Evolutionary conservation across 2,113 vertebrate genomes (phyloP), one percentile per base, ranked within the genome.

Genomic region (Bubalus kerabau): DNA sequence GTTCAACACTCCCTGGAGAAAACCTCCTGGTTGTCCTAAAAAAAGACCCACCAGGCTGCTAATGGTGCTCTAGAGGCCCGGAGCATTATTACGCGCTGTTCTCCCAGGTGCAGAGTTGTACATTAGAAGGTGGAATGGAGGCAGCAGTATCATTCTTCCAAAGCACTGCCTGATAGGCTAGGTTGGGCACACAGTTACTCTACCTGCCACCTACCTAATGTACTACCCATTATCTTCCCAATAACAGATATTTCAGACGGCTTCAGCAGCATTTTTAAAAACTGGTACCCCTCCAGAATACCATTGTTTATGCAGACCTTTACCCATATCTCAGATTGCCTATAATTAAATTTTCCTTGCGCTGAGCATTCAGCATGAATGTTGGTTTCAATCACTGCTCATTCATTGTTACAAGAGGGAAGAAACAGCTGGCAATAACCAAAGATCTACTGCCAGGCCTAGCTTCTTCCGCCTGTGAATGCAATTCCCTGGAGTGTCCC

Each of bases 1-100:
- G 96, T 94, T 98, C 62, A 97, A 64, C 28, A 96, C 46, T 95
- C 89, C 97, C 96, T 30, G 94, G 95, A 95, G 28, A 96, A 97
- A 92, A 82, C 13, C 9, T 64, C 92, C 50, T 43, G 36, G n/a
- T 36, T 48, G 1, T 71, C 81, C 94, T 88, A 46, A 95, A 96
- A 95, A 96, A 91, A 95, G 94, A 89, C 48, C 16, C 36, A 30
- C 30, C 57, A 80, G 24, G 32, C 16, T 90, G 64, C 90, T 98
- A 98, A 98, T 84, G 46, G 92, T 80, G 21, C 94, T 96, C 92
- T 16, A 62, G 95, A 56, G 97, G 50, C 81, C 16, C 24, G 23
- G 3, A 74, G 50, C 84, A 88, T 92, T 89, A 95, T 36, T 88
- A 92, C 40, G 19, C 40, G 84, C 76, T 94, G 13, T 78, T 91